Base-by-base conservation (phyloP, 2,888 invertebrate genomes). In the Balanococcus diminutus region DNA sequence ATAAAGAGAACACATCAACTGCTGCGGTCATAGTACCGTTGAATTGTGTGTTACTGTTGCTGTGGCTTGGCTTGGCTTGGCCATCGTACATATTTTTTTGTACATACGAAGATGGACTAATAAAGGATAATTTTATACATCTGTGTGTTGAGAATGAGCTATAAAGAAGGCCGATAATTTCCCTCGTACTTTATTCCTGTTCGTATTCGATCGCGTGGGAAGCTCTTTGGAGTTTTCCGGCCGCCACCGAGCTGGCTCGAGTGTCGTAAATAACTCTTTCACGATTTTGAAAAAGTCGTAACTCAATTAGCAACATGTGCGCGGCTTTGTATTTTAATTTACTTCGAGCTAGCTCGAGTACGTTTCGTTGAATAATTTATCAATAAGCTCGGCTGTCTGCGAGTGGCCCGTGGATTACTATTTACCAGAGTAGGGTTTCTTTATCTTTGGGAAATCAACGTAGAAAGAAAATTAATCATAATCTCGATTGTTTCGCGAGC, bases 131-230 rank as follows among this genome's bases (percentile, higher is more conserved):
- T 72, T 72, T 72, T 72, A n/a, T n/a, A 72, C 31, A 72, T 31
- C 25, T 56, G 56, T 56, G 31, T 31, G n/a, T 31, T 16, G 75
- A 36, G 9, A 67, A 32, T 32, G 25, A 36, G 36, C 75, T n/a
- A 79, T 79, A 79, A 79, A 79, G 36, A 79, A 79, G 36, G 11
- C 36, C 75, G 75, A 79, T 67, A 67, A 67, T 79, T 79, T 36
- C 75, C 8, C 67, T 19, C 56, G 2, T 6, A 2, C n/a, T n/a
- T 2, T 46, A 1, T 16, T n/a, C n/a, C 46, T 46, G 16, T 46
- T n/a, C 46, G 31, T 79, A 79, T 36, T 36, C 16, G 75, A 79
- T 79, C 9, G 19, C 36, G 75, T 79, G 75, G 72, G 72, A 72
- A 79, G 75, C 36, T 67, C 67, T 67, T 67, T 67, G 67, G 67